These are phyloP conservation scores for Cebidichthys violaceus DNA, from an alignment of 2,113 vertebrate genomes.

Conservation along the genomic window DNA sequence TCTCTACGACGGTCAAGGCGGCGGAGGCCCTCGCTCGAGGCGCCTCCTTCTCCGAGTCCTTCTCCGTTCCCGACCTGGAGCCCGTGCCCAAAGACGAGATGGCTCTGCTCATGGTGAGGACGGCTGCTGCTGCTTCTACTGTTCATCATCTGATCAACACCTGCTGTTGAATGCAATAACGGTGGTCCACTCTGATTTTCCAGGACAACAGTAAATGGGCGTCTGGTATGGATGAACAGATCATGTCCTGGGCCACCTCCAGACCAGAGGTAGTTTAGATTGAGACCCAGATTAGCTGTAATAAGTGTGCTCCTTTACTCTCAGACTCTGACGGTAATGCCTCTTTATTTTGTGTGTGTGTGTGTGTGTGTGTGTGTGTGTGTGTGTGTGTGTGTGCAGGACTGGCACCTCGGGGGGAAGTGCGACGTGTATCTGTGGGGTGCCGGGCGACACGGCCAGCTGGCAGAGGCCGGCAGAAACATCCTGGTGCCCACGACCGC, in stretches of 20 bases:
- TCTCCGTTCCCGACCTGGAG: slow-evolving; percentile 94
- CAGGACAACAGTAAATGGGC: slow-evolving; percentile 98
- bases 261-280: slow-evolving; percentile 89
- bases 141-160: neutral
- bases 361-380: slow-evolving; percentile 15
- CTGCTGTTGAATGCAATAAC: neutral
- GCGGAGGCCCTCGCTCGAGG: slow-evolving; percentile 95
- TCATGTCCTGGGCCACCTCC: slow-evolving; percentile 98
- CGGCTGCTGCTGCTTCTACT: neutral
- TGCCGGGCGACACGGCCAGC: slow-evolving; percentile 94
- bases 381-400: slow-evolving; percentile 79
- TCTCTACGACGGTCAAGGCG: slow-evolving; percentile 95
- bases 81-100: slow-evolving; percentile 94
- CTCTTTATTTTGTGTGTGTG: neutral
- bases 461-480: slow-evolving; percentile 96
- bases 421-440: slow-evolving; percentile 96
- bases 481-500: slow-evolving; percentile 92
- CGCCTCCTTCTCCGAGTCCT: slow-evolving; percentile 92
- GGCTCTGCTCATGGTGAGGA: slow-evolving; percentile 91
- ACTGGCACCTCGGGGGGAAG: slow-evolving; percentile 98
- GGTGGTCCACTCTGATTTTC: slow-evolving; percentile 34
- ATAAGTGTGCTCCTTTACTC: neutral
- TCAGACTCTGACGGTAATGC: neutral
- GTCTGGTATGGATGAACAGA: slow-evolving; percentile 95
- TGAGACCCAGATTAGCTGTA: neutral